These are phyloP conservation scores for Nesospiza acunhae DNA, from an alignment of 2,113 vertebrate species.

Conservation along the genomic window DNA sequence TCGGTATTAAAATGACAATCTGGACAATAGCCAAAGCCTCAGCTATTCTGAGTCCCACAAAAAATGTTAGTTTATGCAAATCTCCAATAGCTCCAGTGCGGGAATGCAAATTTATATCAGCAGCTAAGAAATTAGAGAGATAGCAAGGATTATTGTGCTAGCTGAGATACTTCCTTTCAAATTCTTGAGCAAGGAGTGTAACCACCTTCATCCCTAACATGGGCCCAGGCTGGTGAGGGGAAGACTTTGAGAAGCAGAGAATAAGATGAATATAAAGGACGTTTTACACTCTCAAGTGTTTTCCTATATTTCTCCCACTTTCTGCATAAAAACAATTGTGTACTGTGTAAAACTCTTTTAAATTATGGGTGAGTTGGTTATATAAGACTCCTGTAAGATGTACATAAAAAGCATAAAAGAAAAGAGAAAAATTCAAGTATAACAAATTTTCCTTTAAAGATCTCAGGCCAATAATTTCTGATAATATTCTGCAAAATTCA, in stretches of 20 bases:
- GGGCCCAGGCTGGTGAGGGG: background rate
- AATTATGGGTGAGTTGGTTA: background rate
- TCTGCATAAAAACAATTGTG: background rate
- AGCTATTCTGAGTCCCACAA: background rate
- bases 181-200: background rate
- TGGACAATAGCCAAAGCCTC: conserved; percentile 17
- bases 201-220: background rate
- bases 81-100: background rate
- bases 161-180: background rate
- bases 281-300: background rate
- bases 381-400: background rate
- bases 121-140: background rate
- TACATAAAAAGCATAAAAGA: background rate
- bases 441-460: background rate
- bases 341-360: background rate
- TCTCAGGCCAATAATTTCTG: background rate
- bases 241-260: background rate
- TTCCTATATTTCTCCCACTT: background rate
- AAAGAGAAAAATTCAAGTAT: background rate
- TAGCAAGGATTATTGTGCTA: background rate
- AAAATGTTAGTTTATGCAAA: conserved; percentile 12
- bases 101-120: background rate
- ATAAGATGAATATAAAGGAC: background rate
- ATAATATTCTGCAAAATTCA: background rate
- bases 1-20: conserved; percentile 1